Conservation (phyloP, 2,797 vertebrate species). For the Notoglanidium macrostoma region DNA sequence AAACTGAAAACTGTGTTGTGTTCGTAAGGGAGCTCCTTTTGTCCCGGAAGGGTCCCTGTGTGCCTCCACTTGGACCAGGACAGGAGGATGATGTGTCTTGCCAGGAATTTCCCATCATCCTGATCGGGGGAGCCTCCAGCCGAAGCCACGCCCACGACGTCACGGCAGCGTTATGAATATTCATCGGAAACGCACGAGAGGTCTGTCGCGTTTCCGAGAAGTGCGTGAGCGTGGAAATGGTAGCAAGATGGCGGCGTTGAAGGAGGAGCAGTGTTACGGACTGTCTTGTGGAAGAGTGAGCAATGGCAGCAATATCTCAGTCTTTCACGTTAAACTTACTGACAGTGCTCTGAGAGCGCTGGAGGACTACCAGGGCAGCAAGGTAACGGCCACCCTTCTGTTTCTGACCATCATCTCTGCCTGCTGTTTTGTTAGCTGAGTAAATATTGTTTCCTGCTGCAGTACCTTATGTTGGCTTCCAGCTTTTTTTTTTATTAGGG, state of each 20-base stretch:
- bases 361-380: slow-evolving; percentile 86
- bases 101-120: slow-evolving; percentile 5
- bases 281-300: slow-evolving; percentile 95
- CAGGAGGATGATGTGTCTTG: too few relatives aligned
- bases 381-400: slow-evolving; percentile 74
- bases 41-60: too few relatives aligned
- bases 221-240: slow-evolving; percentile 79
- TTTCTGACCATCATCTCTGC: neutral
- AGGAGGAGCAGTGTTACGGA: slow-evolving; percentile 94
- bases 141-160: slow-evolving; percentile 51
- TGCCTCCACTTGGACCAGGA: neutral
- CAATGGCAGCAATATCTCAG: slow-evolving; percentile 89
- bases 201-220: slow-evolving; percentile 70
- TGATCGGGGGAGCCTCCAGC: neutral
- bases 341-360: slow-evolving; percentile 92
- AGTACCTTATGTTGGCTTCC: neutral
- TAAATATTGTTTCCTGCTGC: slow-evolving; percentile 10
- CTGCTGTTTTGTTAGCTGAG: neutral
- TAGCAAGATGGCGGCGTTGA: slow-evolving; percentile 98
- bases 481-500: neutral
- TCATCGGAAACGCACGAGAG: slow-evolving; percentile 70
- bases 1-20: neutral
- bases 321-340: slow-evolving; percentile 96
- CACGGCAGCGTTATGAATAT: slow-evolving; percentile 76
- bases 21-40: neutral